Evolutionary conservation across 2,113 vertebrate species (phyloP).

Genomic region (Scomber japonicus): DNA sequence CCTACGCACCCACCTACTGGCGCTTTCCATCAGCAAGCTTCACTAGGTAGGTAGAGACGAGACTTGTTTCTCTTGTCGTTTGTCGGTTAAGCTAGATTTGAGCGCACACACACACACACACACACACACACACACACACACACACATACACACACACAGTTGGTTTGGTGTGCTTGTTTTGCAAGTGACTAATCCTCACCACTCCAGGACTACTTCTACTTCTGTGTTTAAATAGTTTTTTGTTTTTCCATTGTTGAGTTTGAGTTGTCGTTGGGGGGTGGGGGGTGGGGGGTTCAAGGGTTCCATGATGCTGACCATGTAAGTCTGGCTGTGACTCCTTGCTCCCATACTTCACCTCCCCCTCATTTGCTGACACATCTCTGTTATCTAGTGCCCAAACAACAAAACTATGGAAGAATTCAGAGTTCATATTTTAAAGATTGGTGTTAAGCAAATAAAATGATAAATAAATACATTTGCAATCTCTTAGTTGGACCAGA

Average conservation of each 20-base stretch:
- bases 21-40: constrained; percentile 88
- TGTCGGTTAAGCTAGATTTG: constrained; percentile 34
- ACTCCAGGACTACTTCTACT: not conserved
- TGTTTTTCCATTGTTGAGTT: not conserved
- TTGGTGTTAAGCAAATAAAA: too few relatives aligned
- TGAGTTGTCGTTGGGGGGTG: too few relatives aligned
- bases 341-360: too few relatives aligned
- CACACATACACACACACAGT: not conserved
- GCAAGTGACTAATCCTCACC: constrained; percentile 6
- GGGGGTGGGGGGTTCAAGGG: too few relatives aligned
- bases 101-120: not conserved
- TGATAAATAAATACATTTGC: too few relatives aligned
- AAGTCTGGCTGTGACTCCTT: not conserved
- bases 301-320: not conserved
- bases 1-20: constrained; percentile 79
- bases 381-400: too few relatives aligned
- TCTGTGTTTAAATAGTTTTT: not conserved
- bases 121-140: too few relatives aligned
- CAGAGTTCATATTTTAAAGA: too few relatives aligned
- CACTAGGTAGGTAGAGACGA: constrained; percentile 81
- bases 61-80: constrained; percentile 58
- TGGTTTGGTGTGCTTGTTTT: constrained; percentile 6
- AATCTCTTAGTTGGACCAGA: too few relatives aligned
- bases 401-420: too few relatives aligned
- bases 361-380: too few relatives aligned